Evolutionary conservation across 2,797 vertebrate species (phyloP), one percentile per base, ranked within the genome.

Genomic region (Darevskia mixta): DNA sequence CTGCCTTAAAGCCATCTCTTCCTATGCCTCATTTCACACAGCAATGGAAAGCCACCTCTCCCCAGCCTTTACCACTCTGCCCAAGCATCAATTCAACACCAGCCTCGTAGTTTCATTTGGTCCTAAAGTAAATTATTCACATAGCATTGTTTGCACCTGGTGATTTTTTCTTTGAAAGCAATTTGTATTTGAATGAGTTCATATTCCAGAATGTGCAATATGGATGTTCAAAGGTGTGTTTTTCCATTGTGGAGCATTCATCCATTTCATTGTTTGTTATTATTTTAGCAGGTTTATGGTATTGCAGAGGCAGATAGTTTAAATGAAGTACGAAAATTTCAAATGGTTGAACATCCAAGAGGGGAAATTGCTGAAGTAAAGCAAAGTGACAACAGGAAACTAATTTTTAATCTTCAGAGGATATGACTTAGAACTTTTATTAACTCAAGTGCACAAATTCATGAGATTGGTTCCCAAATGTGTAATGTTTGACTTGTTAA

Each of bases 191-290:
- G 83, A 80, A 89, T 75, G 71, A 64, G 32, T 55, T 81, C 72
- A 67, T 55, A 69, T 81, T 85, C 76, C 32, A 85, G 75, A 89
- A 85, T 41, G 71, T 29, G 18, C 41, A 85, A 23, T 81, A 75
- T 67, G 41, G 32, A 89, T 73, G 49, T 81, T 80, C 58, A 75
- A 69, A n/a, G 58, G 66, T 88, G 38, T 73, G 15, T 88, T 87
- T n/a, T 73, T 83, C 49, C 67, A 61, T 75, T 79, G n/a, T 49
- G 83, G 58, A 85, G 77, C 55, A 76, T 75, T 89, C 78, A 89
- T 81, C 78, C 78, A 80, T 75, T 89, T 85, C 83, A 89, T 67
- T 85, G 87, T 88, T 81, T 88, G 58, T 85, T 89, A 73, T 88
- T 66, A 64, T 85, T 85, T 66, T 72, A 85, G 38, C n/a, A 79